A percentile compares a stretch with the other conserved stretches of the same genome.
phyloP scores from a whole-genome alignment of 2,888 invertebrate genomes.

The Monochamus alternatus region DNA sequence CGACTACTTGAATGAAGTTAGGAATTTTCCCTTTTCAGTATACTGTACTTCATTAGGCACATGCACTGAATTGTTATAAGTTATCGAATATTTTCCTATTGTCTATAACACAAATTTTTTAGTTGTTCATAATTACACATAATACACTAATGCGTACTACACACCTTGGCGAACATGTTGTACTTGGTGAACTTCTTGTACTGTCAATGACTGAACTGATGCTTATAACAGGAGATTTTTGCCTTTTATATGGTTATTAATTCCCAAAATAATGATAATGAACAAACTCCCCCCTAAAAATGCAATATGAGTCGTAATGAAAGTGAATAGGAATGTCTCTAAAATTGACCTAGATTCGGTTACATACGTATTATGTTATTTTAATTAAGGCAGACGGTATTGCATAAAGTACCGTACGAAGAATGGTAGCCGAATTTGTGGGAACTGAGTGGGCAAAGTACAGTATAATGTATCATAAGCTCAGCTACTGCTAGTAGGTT shows the following conservation, averaged over 20 bases:
- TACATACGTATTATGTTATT: conserved; percentile 19
- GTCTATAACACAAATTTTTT: not conserved
- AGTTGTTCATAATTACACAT: conserved; percentile 1
- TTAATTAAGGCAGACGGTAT: conserved; percentile 28
- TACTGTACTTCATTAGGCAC: too few relatives aligned
- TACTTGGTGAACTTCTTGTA: not conserved
- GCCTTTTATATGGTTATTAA: conserved; percentile 33
- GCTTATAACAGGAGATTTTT: not conserved
- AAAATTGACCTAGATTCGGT: conserved; percentile 42
- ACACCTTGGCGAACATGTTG: conserved; percentile 41
- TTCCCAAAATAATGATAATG: conserved; percentile 30
- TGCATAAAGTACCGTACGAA: conserved; percentile 10
- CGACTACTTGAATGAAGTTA: too few relatives aligned
- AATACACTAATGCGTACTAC: not conserved
- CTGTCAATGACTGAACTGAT: conserved; percentile 12
- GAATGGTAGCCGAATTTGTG: conserved; percentile 12
- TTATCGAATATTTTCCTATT: too few relatives aligned
- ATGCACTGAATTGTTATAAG: too few relatives aligned
- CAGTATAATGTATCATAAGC: not conserved
- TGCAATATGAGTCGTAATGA: conserved; percentile 38
- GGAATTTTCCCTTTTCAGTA: too few relatives aligned
- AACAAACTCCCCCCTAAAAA: conserved; percentile 25
- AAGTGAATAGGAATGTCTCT: conserved; percentile 40
- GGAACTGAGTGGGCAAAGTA: not conserved
- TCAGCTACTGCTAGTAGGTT: not conserved